phyloP scores from a whole-genome alignment of 1,140 invertebrate genomes.

The Hylyphantes graminicola region DNA sequence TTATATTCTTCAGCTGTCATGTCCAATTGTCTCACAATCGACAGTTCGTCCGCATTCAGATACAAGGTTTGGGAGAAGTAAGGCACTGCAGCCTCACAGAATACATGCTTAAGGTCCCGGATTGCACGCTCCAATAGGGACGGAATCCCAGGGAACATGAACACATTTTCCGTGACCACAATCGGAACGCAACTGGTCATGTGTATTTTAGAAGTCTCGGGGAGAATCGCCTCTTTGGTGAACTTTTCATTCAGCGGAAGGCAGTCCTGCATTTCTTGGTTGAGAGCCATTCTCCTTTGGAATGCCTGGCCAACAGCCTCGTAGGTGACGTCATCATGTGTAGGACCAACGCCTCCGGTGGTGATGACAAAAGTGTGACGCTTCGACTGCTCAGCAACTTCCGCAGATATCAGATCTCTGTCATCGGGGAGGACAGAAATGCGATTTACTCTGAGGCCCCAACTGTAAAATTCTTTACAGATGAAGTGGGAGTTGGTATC shows the following conservation, averaged over 20 bases:
- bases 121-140: slow-evolving; percentile 75
- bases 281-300: slow-evolving; percentile 71
- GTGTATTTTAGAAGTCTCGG: slow-evolving; percentile 65
- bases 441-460: slow-evolving; percentile 77
- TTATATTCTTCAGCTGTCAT: slow-evolving; percentile 71
- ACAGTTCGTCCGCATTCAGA: slow-evolving; percentile 73
- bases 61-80: slow-evolving; percentile 70
- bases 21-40: slow-evolving; percentile 72
- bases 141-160: slow-evolving; percentile 83
- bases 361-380: slow-evolving; percentile 78
- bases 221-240: slow-evolving; percentile 71
- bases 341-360: slow-evolving; percentile 84
- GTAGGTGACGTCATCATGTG: slow-evolving; percentile 87
- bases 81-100: slow-evolving; percentile 65
- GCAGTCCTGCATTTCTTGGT: slow-evolving; percentile 73
- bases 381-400: slow-evolving; percentile 76
- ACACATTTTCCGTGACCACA: slow-evolving; percentile 78
- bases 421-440: slow-evolving; percentile 80
- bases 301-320: slow-evolving; percentile 82
- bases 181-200: slow-evolving; percentile 72
- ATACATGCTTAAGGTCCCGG: slow-evolving; percentile 67
- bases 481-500: slow-evolving; percentile 82
- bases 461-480: slow-evolving; percentile 74
- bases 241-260: slow-evolving; percentile 66
- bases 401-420: slow-evolving; percentile 76